Evolutionary conservation across 2,797 vertebrate species (phyloP).

Genomic region (Typhlichthys eigenmanni): DNA sequence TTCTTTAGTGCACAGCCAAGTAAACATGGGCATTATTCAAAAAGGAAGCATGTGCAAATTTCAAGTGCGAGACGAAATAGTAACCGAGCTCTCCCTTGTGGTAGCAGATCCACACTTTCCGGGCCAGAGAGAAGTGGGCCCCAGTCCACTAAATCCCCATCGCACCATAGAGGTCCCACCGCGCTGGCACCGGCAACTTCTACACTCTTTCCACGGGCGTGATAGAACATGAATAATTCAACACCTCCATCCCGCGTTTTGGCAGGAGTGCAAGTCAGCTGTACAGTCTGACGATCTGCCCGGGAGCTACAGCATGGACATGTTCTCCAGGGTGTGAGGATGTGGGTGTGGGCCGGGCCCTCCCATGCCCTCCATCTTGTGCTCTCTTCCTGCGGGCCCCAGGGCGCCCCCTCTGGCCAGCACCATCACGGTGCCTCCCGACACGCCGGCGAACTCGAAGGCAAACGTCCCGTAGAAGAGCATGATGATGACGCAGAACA

Average conservation of each 20-base stretch:
- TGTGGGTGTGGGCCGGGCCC: conserved; percentile 52
- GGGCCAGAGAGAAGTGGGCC: conserved; percentile 2
- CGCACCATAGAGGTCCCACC: conserved; percentile 18
- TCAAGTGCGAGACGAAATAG: conserved; percentile 34
- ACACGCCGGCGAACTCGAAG: conserved; percentile 82
- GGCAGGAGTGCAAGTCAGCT: conserved; percentile 30
- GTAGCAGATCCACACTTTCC: conserved; percentile 17
- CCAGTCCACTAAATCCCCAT: conserved; percentile 9
- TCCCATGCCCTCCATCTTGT: conserved; percentile 64
- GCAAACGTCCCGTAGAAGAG: conserved; percentile 85
- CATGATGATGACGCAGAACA: conserved; percentile 83
- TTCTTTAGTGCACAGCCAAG: conserved; percentile 29
- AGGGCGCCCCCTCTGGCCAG: conserved; percentile 72
- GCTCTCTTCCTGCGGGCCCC: conserved; percentile 55
- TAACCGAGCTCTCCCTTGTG: conserved; percentile 34
- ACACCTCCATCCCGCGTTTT: conserved; percentile 33
- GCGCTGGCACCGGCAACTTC: conserved; percentile 35
- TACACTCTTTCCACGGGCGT: conserved; percentile 26
- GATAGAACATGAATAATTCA: conserved; percentile 46
- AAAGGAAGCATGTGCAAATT: conserved; percentile 67
- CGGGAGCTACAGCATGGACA: conserved; percentile 69
- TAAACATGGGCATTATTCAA: background rate
- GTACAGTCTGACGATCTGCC: conserved; percentile 28
- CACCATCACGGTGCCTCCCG: conserved; percentile 79
- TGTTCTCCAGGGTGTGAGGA: conserved; percentile 49